phyloP scores from a whole-genome alignment of 1,140 invertebrate species.

The Cepaea nemoralis region DNA sequence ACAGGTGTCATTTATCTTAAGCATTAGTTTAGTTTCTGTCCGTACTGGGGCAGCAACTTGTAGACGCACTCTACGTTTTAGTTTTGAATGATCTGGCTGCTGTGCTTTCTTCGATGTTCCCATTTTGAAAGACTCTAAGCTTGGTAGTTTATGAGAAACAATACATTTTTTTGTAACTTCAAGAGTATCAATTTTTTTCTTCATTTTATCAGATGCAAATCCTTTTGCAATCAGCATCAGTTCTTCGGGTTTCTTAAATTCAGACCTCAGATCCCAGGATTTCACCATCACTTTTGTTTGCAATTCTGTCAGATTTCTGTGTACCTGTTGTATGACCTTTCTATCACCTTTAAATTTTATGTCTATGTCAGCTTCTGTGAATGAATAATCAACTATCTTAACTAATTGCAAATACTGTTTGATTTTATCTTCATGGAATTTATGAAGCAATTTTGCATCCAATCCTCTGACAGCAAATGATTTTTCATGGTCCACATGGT shows the following conservation, averaged over 20 bases:
- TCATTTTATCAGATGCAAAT: not conserved
- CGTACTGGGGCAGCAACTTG: too few relatives aligned
- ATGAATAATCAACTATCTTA: not conserved
- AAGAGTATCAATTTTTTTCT: not conserved
- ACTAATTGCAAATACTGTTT: not conserved
- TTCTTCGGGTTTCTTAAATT: conserved; percentile 6
- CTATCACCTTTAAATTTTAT: not conserved
- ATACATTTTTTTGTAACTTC: not conserved
- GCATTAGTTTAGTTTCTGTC: too few relatives aligned
- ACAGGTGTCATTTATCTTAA: too few relatives aligned
- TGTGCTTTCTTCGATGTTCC: too few relatives aligned
- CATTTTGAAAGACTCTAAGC: too few relatives aligned
- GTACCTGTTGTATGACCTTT: not conserved
- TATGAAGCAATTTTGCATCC: not conserved
- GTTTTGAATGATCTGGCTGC: too few relatives aligned
- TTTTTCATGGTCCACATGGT: not conserved
- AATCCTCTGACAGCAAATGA: not conserved
- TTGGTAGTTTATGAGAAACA: not conserved
- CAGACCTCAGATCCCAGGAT: not conserved
- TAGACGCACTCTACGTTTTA: too few relatives aligned
- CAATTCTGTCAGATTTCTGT: not conserved
- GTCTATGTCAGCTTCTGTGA: too few relatives aligned
- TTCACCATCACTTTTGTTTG: not conserved
- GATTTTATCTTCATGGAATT: not conserved
- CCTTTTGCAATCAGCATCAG: too few relatives aligned